Evolutionary conservation across 2,888 invertebrate species (phyloP).

Genomic region (Ormyrus thymus): DNA sequence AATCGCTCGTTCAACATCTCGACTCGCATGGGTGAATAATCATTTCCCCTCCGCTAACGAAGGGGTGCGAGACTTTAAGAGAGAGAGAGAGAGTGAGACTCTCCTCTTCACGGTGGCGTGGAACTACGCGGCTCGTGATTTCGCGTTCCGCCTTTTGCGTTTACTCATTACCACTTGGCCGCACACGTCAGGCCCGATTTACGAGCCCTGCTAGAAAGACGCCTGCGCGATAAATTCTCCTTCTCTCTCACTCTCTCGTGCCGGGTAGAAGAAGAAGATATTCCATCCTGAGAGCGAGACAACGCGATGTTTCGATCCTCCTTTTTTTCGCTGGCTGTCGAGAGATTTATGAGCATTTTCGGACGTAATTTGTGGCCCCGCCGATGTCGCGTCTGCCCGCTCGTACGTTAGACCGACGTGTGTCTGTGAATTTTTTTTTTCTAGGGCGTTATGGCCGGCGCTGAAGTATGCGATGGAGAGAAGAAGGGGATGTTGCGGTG

Average conservation of each 20-base stretch:
- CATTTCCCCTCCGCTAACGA: conserved; percentile 68
- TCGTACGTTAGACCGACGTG: no score
- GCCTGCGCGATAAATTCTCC: conserved; percentile 21
- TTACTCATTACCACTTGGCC: conserved; percentile 54
- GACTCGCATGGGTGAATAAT: conserved; percentile 66
- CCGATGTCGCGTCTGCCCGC: no score
- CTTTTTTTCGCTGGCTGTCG: background rate
- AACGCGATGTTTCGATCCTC: no score
- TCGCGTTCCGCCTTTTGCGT: conserved; percentile 51
- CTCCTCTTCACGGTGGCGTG: conserved; percentile 5
- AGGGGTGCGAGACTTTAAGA: conserved; percentile 66
- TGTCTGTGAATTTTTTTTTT: no score
- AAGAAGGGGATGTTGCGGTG: no score
- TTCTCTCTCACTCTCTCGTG: background rate
- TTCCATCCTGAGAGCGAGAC: background rate
- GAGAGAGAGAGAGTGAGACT: conserved; percentile 30
- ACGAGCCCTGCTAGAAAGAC: conserved; percentile 48
- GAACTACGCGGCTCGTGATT: conserved; percentile 34
- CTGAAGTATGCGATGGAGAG: no score
- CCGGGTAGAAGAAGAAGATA: conserved; percentile 23
- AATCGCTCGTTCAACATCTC: conserved; percentile 10
- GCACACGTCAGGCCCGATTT: conserved; percentile 60
- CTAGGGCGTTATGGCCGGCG: no score
- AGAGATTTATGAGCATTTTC: background rate
- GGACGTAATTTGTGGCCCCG: no score